Evolutionary conservation across 1,140 invertebrate species (phyloP), one percentile per base, ranked within the genome.

Genomic region (Drosophila varians): DNA sequence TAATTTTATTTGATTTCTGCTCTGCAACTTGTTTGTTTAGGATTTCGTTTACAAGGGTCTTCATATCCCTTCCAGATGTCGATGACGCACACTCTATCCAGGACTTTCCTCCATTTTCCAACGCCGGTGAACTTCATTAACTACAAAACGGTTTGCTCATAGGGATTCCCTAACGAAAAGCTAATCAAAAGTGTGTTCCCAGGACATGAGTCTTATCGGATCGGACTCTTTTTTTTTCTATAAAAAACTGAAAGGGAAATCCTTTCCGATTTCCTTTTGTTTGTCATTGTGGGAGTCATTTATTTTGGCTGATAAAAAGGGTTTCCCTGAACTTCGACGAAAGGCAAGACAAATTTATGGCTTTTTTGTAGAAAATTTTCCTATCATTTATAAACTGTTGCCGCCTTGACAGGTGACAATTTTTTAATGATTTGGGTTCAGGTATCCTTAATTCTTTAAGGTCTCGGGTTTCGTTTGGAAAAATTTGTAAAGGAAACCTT

Each of bases 1-100:
- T 66, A 74, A 75, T 74, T 75, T 75, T 75, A 74, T 75, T 75
- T 75, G 71, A 74, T 74, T 75, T 75, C 74, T 47, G 47, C 71
- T 68, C 45, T 60, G 72, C 26, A 45, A 42, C 54, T 75, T 75
- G 73, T 74, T 74, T 74, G 61, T 74, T 74, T 74, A 74, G 72
- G 72, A 74, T 74, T 48, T 34, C 14, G 28, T 52, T 49, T n/a
- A 36, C 31, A 21, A 38, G 48, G 34, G 28, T 25, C 28, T 40
- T 54, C 16, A 3, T 3, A 47, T 45, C 69, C 54, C 28, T 72
- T 38, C 12, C 47, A 25, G 55, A 18, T 72, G 69, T 23, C 43
- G 42, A 16, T 72, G 57, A 23, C 31, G 16, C 45, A 62, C 19
- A 42, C 7, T 25, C 21, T 21, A 8, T 18, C 2, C 23, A 16